Base-by-base conservation (phyloP, 2,113 vertebrate species). In the Nannospalax galili region DNA sequence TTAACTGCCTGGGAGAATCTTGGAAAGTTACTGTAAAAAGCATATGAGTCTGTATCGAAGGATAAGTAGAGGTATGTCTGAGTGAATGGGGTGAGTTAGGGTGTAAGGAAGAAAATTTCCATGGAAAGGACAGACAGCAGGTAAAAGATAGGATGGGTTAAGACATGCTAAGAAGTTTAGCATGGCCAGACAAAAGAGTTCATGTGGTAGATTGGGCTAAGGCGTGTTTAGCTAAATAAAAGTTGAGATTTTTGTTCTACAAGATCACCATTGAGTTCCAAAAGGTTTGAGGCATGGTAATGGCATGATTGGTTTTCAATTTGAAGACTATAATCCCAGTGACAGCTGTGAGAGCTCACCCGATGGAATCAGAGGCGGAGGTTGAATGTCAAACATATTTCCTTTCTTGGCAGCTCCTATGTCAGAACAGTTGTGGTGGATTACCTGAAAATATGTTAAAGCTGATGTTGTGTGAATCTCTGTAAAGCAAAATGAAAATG, bases 401-500 rank as follows among this genome's bases (percentile, higher is more conserved):
- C 52, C 9, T n/a, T 11, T 67, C 20, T 32, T 42, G 26, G 52
- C 26, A 85, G n/a, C 10, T 42, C 14, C 9, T 1, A 6, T 28
- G 14, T 37, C 60, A 82, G 72, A 48, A 48, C 82, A 48, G 11
- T n/a, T 28, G 24, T 60, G 52, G 79, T 45, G 6, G 32, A 45
- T 73, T 70, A 52, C 48, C 78, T 45, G 75, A 22, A 58, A 75
- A 91, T 92, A 72, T 65, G 15, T 79, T 80, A 48, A 24, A 28
- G 7, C 35, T 87, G 73, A 37, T 80, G 52, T 64, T 91, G 45
- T 84, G 72, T 75, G 65, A 95, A 52, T 81, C 64, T 42, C 3
- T 12, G 56, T 24, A 73, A 90, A 89, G n/a, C 15, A 95, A 93
- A 84, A 67, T 9, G 60, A 52, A 93, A 90, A 88, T 58, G 60